These are phyloP conservation scores for Temnothorax rugatulus DNA, from an alignment of 2,888 invertebrate species.

Conservation along the genomic window DNA sequence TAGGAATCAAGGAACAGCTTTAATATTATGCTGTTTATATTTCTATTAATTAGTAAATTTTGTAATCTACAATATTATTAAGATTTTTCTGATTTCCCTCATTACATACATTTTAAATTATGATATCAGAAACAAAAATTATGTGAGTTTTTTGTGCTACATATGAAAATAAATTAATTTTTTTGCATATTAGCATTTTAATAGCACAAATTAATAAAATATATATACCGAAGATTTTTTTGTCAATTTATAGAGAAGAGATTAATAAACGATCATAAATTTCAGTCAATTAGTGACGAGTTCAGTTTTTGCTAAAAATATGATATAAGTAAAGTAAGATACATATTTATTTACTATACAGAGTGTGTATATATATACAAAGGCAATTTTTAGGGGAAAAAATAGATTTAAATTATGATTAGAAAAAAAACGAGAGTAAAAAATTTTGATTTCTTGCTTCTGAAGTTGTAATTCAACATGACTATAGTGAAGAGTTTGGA, in stretches of 20 bases:
- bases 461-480: not conserved
- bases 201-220: not conserved
- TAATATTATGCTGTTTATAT: not conserved
- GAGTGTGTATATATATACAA: no score
- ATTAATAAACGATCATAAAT: not conserved
- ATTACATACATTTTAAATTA: not conserved
- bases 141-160: not conserved
- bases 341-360: no score
- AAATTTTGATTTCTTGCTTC: not conserved
- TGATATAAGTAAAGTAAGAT: no score
- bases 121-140: not conserved
- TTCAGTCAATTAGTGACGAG: not conserved
- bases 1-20: not conserved
- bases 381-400: no score
- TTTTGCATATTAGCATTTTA: not conserved
- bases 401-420: not conserved
- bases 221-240: not conserved
- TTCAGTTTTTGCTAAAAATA: not conserved
- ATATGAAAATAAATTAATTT: not conserved
- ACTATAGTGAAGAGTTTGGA: not conserved
- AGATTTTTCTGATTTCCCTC: not conserved
- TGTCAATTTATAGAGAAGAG: not conserved
- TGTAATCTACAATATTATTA: not conserved
- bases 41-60: not conserved
- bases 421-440: not conserved